phyloP scores from a whole-genome alignment of 64 coral and sea anemone genomes.

The Dendronephthya gigantea region DNA sequence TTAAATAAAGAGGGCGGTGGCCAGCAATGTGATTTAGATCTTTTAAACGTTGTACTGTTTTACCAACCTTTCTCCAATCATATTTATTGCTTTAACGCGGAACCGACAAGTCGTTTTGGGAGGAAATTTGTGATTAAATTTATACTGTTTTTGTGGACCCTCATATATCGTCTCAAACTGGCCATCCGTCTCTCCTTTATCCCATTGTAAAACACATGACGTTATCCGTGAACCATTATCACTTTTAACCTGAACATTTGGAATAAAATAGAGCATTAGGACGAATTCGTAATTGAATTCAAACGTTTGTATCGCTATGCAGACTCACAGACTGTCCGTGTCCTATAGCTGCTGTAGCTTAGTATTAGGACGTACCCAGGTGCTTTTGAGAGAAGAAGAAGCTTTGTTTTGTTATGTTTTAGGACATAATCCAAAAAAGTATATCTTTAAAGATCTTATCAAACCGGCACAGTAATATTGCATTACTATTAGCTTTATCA shows the following conservation, averaged over 20 bases:
- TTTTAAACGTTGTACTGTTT: too few relatives aligned
- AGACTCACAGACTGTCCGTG: too few relatives aligned
- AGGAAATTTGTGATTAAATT: constrained; percentile 63
- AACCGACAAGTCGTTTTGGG: constrained; percentile 68
- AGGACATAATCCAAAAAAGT: too few relatives aligned
- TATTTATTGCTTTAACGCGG: constrained; percentile 70
- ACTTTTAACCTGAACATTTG: constrained; percentile 25
- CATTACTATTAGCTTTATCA: too few relatives aligned
- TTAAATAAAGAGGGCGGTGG: too few relatives aligned
- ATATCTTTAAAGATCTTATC: too few relatives aligned
- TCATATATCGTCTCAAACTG: constrained; percentile 43
- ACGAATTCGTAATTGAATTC: neutral
- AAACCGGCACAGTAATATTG: too few relatives aligned
- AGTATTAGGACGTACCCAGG: too few relatives aligned
- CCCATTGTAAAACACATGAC: constrained; percentile 60
- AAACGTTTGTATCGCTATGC: neutral
- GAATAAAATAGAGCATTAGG: neutral
- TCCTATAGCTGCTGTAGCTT: too few relatives aligned
- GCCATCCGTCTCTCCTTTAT: constrained; percentile 53
- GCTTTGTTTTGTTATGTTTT: too few relatives aligned
- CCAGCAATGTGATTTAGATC: too few relatives aligned
- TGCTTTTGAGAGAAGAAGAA: too few relatives aligned
- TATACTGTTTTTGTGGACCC: constrained; percentile 57
- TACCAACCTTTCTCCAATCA: constrained; percentile 61
- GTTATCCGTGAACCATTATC: constrained; percentile 80